Evolutionary conservation across 2,888 invertebrate genomes (phyloP), one percentile per base, ranked within the genome.

Genomic region (Euphydryas editha): DNA sequence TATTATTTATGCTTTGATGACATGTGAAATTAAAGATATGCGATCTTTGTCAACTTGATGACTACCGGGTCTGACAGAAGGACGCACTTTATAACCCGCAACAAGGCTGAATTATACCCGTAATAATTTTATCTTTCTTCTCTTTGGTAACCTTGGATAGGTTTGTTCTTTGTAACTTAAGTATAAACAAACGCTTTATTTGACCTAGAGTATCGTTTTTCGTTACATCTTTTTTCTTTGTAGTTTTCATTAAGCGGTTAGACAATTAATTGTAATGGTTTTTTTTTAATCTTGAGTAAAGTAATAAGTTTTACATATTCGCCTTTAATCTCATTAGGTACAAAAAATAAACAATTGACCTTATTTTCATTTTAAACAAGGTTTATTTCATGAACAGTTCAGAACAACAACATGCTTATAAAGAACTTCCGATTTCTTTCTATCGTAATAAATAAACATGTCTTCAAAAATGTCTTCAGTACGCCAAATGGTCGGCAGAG

Each of bases 131-230:
- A 80, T 84, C 82, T 81, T 74, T 82, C 54, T 17, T 17, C 54
- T 54, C 77, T 80, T 79, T 73, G 76, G 75, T 70, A 80, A 82
- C 83, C 86, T 87, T 86, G 87, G 87, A 11, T 59, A 44, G n/a
- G 55, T 56, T 54, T 47, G 57, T 65, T 72, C 72, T 72, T 79
- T 60, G 58, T 54, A 58, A 83, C 82, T 78, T 76, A 81, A 75
- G 76, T 24, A 56, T 68, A 59, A 78, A 84, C 84, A 82, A 86
- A 86, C 84, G 66, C 78, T 76, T 78, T 80, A 77, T 78, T 73
- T 74, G 71, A 70, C 70, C 54, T 37, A 70, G 68, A 71, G 71
- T 71, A 76, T 79, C 30, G 30, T 30, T 30, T 2, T 81, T 84
- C 82, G 81, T 78, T 83, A 81, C 36, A 51, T 24, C 49, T 15